Conservation (phyloP, 2,113 vertebrate genomes). For the Pao palembangensis region DNA sequence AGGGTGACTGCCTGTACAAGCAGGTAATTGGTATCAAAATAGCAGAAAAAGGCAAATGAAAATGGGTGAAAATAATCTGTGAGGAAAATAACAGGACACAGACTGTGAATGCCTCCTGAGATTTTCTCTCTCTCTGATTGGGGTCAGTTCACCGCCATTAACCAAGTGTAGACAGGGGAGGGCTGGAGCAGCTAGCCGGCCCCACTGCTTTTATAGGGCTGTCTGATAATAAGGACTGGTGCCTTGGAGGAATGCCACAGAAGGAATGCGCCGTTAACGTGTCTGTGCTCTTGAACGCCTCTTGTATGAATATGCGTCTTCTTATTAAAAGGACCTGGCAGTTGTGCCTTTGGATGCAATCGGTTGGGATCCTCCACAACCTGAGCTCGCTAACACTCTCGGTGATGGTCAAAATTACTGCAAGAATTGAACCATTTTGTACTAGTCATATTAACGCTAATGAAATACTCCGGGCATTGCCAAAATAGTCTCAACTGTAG, state of each 20-base stretch:
- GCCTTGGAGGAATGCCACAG: conserved; percentile 62
- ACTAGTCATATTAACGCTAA: not conserved
- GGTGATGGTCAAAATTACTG: conserved; percentile 23
- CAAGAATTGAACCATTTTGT: conserved; percentile 5
- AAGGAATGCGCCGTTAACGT: conserved; percentile 39
- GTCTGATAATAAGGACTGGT: conserved; percentile 63
- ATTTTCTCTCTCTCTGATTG: conserved; percentile 42
- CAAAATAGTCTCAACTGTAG: not conserved
- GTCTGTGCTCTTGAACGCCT: conserved; percentile 36
- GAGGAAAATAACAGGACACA: not conserved
- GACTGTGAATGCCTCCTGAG: conserved; percentile 17
- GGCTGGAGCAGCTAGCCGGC: conserved; percentile 22
- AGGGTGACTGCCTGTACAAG: no score
- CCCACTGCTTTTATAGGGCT: conserved; percentile 54
- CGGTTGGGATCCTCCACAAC: conserved; percentile 6
- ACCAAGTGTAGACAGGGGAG: conserved; percentile 44
- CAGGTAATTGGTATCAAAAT: not conserved
- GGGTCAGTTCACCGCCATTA: conserved; percentile 57
- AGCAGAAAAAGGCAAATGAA: not conserved
- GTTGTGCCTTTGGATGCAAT: not conserved
- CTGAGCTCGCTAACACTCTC: conserved; percentile 12
- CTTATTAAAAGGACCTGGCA: conserved; percentile 36
- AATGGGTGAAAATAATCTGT: not conserved
- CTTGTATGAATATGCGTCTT: conserved; percentile 40
- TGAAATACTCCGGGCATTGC: not conserved